These are phyloP conservation scores for Eptatretus burgeri DNA, from an alignment of 2,113 vertebrate species.

Conservation along the genomic window DNA sequence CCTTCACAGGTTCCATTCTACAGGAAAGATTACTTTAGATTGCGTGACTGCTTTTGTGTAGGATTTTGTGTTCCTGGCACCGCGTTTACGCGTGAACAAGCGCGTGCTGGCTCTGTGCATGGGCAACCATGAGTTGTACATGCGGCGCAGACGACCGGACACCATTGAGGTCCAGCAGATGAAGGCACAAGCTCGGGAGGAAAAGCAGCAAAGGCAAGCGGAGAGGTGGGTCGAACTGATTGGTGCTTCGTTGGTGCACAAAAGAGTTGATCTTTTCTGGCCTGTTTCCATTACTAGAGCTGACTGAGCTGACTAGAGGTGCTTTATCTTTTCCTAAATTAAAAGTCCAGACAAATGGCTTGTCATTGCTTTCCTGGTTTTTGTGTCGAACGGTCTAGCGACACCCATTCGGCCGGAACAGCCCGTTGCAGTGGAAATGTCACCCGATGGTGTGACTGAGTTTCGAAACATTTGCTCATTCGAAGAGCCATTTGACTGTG, in stretches of 20 bases:
- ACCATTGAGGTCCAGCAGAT: slow-evolving; percentile 96
- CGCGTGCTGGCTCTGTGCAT: slow-evolving; percentile 77
- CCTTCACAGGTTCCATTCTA: not conserved
- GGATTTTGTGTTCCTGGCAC: slow-evolving; percentile 92
- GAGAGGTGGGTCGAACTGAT: slow-evolving; percentile 26
- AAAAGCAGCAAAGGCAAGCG: slow-evolving; percentile 89
- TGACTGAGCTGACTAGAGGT: not conserved
- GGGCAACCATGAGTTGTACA: slow-evolving; percentile 93
- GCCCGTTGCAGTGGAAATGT: not conserved
- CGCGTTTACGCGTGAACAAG: slow-evolving; percentile 79
- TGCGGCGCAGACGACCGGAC: slow-evolving; percentile 74
- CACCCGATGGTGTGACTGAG: slow-evolving; percentile 3
- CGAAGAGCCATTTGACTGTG: not conserved
- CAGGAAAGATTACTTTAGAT: not conserved
- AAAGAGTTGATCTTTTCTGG: not conserved
- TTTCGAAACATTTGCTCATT: not conserved
- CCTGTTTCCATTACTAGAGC: not conserved
- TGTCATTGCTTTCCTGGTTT: not conserved
- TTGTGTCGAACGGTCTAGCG: not conserved
- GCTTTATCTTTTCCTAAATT: not conserved
- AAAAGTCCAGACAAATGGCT: not conserved
- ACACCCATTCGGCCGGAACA: not conserved
- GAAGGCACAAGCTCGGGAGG: slow-evolving; percentile 80
- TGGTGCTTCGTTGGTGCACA: not conserved
- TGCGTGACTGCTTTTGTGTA: slow-evolving; percentile 13